A percentile compares a stretch with the other conserved stretches of the same genome.
phyloP scores from a whole-genome alignment of 2,113 vertebrate genomes.

The Corythornis madagascariensis region DNA sequence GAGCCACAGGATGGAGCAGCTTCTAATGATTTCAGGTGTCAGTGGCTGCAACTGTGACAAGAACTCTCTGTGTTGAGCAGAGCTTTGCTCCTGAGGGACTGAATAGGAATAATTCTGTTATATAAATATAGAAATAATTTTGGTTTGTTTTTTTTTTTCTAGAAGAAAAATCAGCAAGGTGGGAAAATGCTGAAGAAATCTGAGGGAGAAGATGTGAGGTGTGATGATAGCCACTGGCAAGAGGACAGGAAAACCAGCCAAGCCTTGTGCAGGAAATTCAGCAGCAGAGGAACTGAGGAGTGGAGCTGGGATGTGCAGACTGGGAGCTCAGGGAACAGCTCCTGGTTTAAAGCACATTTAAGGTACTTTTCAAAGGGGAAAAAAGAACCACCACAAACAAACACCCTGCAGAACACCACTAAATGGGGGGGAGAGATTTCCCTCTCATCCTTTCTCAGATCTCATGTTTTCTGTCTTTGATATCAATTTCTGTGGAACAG shows the following conservation, averaged over 20 bases:
- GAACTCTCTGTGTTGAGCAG: not conserved
- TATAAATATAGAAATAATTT: too few species aligned
- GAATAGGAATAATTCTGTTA: not conserved
- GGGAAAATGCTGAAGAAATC: not conserved
- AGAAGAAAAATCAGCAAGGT: not conserved
- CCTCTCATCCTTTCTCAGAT: not conserved
- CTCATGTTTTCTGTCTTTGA: not conserved
- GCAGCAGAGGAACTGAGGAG: too few species aligned
- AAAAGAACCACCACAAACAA: not conserved
- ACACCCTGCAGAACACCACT: not conserved
- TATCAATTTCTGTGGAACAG: not conserved
- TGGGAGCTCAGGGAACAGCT: too few species aligned
- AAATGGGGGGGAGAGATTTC: not conserved
- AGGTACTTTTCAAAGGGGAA: too few species aligned
- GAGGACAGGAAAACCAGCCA: not conserved
- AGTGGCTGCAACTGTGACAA: not conserved
- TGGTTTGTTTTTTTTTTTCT: too few species aligned
- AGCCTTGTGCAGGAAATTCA: too few species aligned
- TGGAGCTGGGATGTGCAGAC: too few species aligned
- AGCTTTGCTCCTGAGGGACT: not conserved
- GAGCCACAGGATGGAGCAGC: not conserved
- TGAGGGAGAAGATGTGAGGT: not conserved
- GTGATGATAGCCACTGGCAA: not conserved
- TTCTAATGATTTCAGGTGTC: not conserved
- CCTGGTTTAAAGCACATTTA: too few species aligned